These are phyloP conservation scores for Patella depressa DNA, from an alignment of 2,888 invertebrate genomes.

Conservation along the genomic window DNA sequence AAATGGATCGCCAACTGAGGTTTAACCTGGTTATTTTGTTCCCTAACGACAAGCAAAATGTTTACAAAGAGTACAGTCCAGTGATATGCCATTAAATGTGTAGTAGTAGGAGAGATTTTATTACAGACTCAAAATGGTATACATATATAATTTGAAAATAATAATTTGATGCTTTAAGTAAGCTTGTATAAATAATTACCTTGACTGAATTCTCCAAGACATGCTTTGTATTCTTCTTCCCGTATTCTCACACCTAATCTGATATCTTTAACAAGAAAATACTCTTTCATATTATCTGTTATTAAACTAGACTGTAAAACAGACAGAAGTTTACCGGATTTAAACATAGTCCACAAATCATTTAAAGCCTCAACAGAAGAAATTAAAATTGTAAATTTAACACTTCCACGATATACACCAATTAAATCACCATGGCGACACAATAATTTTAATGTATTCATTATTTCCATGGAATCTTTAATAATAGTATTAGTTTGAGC, in stretches of 20 bases:
- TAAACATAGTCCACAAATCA: slow-evolving; percentile 44
- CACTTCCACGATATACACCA: slow-evolving; percentile 45
- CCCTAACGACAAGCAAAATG: too few relatives aligned
- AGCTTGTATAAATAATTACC: too few relatives aligned
- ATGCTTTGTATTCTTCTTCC: slow-evolving; percentile 43
- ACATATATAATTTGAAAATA: too few relatives aligned
- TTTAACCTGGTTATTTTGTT: too few relatives aligned
- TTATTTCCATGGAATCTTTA: slow-evolving; percentile 49
- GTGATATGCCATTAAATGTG: too few relatives aligned
- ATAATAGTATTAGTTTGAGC: slow-evolving; percentile 46
- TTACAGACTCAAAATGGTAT: too few relatives aligned
- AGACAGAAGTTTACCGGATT: slow-evolving; percentile 38
- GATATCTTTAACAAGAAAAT: slow-evolving; percentile 36
- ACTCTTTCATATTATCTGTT: slow-evolving; percentile 33
- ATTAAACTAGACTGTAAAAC: slow-evolving; percentile 42
- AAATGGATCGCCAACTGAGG: too few relatives aligned
- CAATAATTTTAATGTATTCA: slow-evolving; percentile 48
- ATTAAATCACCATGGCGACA: slow-evolving; percentile 48
- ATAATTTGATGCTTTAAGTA: too few relatives aligned
- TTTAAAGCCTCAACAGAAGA: slow-evolving; percentile 33
- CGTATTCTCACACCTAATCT: slow-evolving; percentile 39
- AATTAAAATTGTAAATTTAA: slow-evolving; percentile 40
- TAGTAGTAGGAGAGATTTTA: too few relatives aligned
- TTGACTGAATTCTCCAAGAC: slow-evolving; percentile 36
- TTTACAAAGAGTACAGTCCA: too few relatives aligned